A percentile compares a stretch with the other conserved stretches of the same genome.
phyloP scores from a whole-genome alignment of 2,888 invertebrate genomes.

The Brachynemurus nebulosus region DNA sequence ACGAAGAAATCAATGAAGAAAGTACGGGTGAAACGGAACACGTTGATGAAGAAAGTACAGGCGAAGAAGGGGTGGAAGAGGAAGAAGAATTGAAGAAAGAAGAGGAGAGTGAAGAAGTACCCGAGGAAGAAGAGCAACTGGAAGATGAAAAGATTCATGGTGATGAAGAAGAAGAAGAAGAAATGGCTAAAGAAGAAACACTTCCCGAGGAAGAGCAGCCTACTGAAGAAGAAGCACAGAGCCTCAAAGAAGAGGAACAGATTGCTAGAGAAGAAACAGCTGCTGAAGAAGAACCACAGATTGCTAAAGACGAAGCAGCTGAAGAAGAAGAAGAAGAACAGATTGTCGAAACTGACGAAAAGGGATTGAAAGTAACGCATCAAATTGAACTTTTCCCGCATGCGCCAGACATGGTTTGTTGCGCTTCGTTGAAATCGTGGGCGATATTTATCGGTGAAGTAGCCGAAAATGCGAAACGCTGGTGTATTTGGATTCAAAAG shows the following conservation, averaged over 20 bases:
- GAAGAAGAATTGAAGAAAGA: not conserved
- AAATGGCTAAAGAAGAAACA: not conserved
- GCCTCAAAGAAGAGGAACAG: too few relatives aligned
- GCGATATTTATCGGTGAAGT: constrained; percentile 28
- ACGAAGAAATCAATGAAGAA: not conserved
- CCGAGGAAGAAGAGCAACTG: not conserved
- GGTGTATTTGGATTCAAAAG: constrained; percentile 27
- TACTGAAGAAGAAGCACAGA: too few relatives aligned
- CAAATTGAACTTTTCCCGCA: constrained; percentile 18
- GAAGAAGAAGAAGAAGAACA: constrained; percentile 1
- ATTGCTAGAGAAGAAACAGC: too few relatives aligned
- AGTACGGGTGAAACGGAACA: not conserved
- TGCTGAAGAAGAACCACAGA: too few relatives aligned
- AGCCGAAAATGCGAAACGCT: constrained; percentile 27
- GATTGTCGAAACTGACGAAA: not conserved
- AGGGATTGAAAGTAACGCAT: not conserved
- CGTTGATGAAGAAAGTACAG: too few relatives aligned
- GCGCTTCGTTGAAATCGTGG: constrained; percentile 28
- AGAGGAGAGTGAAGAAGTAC: not conserved
- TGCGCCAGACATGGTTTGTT: constrained; percentile 26
- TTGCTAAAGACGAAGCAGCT: too few relatives aligned
- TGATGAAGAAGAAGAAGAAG: not conserved
- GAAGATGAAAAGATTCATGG: not conserved
- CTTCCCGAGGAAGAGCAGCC: too few relatives aligned
- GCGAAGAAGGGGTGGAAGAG: not conserved